A percentile compares a stretch with the other conserved stretches of the same genome.
These are phyloP conservation scores for Leptinotarsa defecta DNA, from an alignment of 1,140 invertebrate genomes.

Conservation along the genomic window DNA sequence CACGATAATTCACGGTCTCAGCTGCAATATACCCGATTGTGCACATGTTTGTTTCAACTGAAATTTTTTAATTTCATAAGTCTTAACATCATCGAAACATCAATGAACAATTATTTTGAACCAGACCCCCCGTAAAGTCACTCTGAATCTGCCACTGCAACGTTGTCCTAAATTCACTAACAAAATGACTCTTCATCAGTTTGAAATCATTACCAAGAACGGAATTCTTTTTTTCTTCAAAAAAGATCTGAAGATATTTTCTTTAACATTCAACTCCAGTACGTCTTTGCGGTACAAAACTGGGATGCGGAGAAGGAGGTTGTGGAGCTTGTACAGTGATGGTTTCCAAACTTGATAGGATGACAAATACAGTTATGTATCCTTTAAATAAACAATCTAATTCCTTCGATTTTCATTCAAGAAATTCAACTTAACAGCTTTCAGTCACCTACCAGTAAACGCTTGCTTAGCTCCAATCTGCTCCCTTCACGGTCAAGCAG, in stretches of 20 bases:
- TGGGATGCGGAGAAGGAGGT: constrained; percentile 91
- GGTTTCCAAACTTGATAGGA: constrained; percentile 77
- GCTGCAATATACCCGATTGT: no score
- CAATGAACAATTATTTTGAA: no score
- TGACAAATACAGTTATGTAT: constrained; percentile 48
- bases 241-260: neutral
- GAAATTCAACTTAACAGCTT: no score
- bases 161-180: no score
- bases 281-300: constrained; percentile 83
- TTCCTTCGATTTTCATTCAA: no score
- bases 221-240: neutral
- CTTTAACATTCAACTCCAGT: constrained; percentile 59
- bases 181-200: neutral
- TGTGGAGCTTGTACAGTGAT: constrained; percentile 95
- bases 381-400: constrained; percentile 36
- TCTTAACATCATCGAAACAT: no score
- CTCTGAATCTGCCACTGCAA: no score
- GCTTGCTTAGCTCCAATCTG: constrained; percentile 86
- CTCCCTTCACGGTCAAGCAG: constrained; percentile 79
- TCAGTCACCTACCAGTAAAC: constrained; percentile 86
- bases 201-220: neutral
- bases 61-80: no score
- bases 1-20: no score
- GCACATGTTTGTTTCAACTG: no score
- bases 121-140: no score